Evolutionary conservation across 2,888 invertebrate genomes (phyloP).

Genomic region (Lamellibrachia columna): DNA sequence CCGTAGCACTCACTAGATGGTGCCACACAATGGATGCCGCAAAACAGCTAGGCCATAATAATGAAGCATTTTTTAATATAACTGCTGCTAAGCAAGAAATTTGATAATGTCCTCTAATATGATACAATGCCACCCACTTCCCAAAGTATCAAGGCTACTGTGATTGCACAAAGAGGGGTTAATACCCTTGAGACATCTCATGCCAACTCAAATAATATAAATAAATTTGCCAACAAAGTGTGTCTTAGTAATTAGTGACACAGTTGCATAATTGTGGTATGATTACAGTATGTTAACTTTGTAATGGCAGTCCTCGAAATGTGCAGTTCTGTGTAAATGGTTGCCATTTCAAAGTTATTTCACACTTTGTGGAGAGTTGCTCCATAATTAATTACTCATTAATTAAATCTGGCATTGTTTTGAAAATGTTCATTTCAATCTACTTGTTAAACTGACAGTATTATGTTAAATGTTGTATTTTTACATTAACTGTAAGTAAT

Average conservation of each 20-base stretch:
- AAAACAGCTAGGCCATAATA: too few species aligned
- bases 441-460: background rate
- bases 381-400: background rate
- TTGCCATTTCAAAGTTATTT: background rate
- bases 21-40: too few species aligned
- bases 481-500: background rate
- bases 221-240: too few species aligned
- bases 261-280: too few species aligned
- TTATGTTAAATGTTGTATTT: background rate
- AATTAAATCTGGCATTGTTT: background rate
- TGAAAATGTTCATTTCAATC: background rate
- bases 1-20: background rate
- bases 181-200: background rate
- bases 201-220: too few species aligned
- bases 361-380: background rate
- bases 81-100: too few species aligned
- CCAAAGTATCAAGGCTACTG: background rate
- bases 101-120: too few species aligned
- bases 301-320: background rate
- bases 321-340: background rate
- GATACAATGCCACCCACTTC: too few species aligned
- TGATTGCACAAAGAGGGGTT: background rate
- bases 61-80: too few species aligned
- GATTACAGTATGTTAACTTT: background rate
- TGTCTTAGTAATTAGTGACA: too few species aligned